Conservation (phyloP, 1,140 invertebrate species). For the Prorops nasuta region DNA sequence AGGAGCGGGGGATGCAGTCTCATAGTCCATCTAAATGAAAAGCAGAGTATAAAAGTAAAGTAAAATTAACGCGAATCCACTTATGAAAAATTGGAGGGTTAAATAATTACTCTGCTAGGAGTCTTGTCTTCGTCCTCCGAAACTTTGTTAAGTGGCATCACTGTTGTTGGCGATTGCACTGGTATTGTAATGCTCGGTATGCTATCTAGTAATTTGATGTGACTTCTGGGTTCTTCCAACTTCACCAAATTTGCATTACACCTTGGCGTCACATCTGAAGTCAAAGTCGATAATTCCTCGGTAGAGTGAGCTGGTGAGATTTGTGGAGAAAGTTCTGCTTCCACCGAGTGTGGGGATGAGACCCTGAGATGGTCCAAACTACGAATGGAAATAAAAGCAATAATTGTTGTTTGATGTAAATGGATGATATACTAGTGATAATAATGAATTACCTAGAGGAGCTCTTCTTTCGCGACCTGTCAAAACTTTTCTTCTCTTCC, state of each 20-base stretch:
- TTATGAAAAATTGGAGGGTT: too few species aligned
- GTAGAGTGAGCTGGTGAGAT: slow-evolving; percentile 5
- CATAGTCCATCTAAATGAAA: slow-evolving; percentile 26
- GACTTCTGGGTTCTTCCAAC: slow-evolving; percentile 43
- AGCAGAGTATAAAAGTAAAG: not conserved
- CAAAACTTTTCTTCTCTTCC: slow-evolving; percentile 43
- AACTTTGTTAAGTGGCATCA: slow-evolving; percentile 21
- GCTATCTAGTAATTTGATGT: slow-evolving; percentile 49
- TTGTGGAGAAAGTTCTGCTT: slow-evolving; percentile 7
- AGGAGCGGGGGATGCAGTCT: slow-evolving; percentile 35
- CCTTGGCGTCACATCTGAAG: slow-evolving; percentile 36
- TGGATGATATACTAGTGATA: too few species aligned
- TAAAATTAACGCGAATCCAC: not conserved
- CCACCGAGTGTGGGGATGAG: slow-evolving; percentile 16
- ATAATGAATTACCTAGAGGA: slow-evolving; percentile 45
- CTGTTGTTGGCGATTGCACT: slow-evolving; percentile 30
- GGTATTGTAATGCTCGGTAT: slow-evolving; percentile 47
- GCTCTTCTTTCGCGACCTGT: slow-evolving; percentile 44
- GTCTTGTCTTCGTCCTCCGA: slow-evolving; percentile 37
- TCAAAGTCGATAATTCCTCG: too few species aligned
- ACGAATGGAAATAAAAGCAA: too few species aligned
- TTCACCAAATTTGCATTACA: slow-evolving; percentile 51
- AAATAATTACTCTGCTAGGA: too few species aligned
- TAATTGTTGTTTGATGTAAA: too few species aligned
- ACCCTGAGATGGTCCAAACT: slow-evolving; percentile 30